These are phyloP conservation scores for Elephantulus edwardii DNA, from an alignment of 2,113 vertebrate species.

Conservation along the genomic window DNA sequence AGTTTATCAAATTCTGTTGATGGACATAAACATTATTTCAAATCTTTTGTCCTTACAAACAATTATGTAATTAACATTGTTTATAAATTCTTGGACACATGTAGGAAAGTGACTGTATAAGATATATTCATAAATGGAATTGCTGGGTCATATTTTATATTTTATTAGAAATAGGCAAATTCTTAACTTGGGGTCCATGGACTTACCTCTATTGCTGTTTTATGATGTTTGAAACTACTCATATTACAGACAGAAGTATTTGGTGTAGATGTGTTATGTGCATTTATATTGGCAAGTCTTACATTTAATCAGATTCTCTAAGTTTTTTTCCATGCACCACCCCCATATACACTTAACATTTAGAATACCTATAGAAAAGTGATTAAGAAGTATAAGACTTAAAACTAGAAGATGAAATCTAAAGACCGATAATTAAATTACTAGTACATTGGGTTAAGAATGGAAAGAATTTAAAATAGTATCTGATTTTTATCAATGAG, in stretches of 20 bases:
- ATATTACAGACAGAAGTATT: not conserved
- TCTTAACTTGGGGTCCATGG: not conserved
- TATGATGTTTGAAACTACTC: not conserved
- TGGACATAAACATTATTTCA: not conserved
- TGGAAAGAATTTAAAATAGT: not conserved
- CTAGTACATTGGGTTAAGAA: not conserved
- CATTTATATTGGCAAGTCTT: slow-evolving; percentile 2
- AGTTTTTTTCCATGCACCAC: not conserved
- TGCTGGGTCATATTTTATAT: not conserved
- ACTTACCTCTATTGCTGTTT: not conserved
- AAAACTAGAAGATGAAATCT: not conserved
- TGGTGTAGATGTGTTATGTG: not conserved
- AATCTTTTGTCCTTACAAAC: not conserved
- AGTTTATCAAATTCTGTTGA: not conserved
- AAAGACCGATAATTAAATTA: not conserved
- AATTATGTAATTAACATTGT: not conserved
- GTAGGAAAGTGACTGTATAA: not conserved
- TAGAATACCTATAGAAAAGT: not conserved
- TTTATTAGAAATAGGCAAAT: not conserved
- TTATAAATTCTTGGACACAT: not conserved
- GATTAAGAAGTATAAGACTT: not conserved
- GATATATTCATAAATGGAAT: not conserved
- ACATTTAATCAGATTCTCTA: slow-evolving; percentile 5
- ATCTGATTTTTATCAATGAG: not conserved
- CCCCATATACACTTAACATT: not conserved